Base-by-base conservation (phyloP, 2,888 invertebrate genomes). In the Mellilla xanthometata region DNA sequence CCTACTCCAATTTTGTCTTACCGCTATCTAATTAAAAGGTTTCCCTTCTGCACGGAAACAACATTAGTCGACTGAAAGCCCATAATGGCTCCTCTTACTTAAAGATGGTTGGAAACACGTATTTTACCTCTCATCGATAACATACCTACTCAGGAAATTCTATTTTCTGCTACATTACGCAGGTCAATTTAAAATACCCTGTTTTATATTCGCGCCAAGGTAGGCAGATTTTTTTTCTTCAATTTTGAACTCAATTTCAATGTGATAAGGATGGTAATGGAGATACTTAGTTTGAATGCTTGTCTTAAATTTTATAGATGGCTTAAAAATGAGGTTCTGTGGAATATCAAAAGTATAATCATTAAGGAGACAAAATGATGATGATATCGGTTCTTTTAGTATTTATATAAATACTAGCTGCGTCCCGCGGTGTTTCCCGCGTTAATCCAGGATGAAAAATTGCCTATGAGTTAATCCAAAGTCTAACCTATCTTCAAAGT, bases 161-260 rank as follows among this genome's bases (percentile, higher is more conserved):
- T 67, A 86, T 86, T 86, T 84, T 84, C 81, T 71, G 73, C 63
- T 70, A 81, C 80, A 84, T 85, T 85, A 76, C 62, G 66, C 72
- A 68, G 75, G 75, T 76, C 79, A 72, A 76, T 76, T 68, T 67
- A 61, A 38, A 39, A 49, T 47, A 46, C 52, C 52, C 48, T 59
- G 49, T 57, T 60, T 56, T 40, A 40, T 48, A 39, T 58, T 52
- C 54, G 47, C 39, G 29, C 36, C 28, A 32, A 45, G 42, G 19
- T 32, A 28, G 39, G n/a, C 27, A 13, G 13, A 13, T 22, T 12
- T 0, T 10, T n/a, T 11, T 12, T 11, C 11, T 9, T 2, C 23
- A 10, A 39, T 31, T 35, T 43, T 32, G 31, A n/a, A 27, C 23
- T n/a, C 7, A 13, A 35, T 12, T n/a, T 24, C 10, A 10, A 10